These are phyloP conservation scores for Cygnus olor DNA, from an alignment of 2,797 vertebrate genomes.

Conservation along the genomic window DNA sequence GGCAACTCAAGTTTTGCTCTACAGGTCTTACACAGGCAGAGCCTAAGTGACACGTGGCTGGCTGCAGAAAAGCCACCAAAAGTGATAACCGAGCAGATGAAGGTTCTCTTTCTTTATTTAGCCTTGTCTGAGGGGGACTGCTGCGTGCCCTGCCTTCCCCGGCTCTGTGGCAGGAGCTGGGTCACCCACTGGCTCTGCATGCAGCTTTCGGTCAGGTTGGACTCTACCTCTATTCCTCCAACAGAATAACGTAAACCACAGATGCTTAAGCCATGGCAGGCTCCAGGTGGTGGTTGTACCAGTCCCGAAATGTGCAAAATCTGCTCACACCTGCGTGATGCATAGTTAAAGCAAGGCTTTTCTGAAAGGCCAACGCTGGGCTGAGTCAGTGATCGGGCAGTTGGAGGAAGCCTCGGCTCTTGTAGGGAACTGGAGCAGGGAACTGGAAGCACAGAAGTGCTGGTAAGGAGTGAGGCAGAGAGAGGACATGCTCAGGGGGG, in stretches of 20 bases:
- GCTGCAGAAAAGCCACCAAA: neutral
- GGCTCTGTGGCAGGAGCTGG: neutral
- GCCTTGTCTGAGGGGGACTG: neutral
- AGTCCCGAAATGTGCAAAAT: neutral
- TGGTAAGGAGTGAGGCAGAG: neutral
- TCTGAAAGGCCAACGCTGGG: fast-evolving
- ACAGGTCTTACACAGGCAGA: neutral
- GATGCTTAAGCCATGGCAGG: neutral
- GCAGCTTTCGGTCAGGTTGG: fast-evolving
- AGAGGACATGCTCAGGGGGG: neutral
- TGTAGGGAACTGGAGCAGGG: neutral
- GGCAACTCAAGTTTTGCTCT: fast-evolving
- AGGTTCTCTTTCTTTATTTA: neutral
- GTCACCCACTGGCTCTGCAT: fast-evolving
- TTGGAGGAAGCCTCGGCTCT: neutral
- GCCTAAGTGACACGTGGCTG: neutral
- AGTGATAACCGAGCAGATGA: neutral
- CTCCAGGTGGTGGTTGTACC: neutral
- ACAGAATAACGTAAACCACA: neutral
- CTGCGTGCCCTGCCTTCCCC: neutral
- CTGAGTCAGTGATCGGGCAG: neutral
- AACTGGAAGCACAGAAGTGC: neutral
- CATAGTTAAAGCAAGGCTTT: neutral
- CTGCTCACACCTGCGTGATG: fast-evolving
- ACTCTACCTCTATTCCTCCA: neutral